phyloP scores from a whole-genome alignment of 2,797 vertebrate species.

The Xiphophorus birchmanni region DNA sequence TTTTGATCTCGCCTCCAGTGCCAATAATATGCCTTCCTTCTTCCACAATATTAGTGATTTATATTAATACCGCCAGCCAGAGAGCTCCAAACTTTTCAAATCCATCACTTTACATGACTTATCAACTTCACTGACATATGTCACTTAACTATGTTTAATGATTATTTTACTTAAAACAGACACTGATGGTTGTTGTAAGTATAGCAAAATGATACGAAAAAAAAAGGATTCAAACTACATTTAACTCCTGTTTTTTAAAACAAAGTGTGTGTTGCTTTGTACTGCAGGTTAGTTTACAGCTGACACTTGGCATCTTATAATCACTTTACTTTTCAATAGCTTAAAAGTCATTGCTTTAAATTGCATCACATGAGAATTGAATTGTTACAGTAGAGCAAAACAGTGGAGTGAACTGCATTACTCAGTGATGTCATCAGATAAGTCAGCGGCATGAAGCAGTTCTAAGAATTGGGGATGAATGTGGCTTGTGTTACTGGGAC shows the following conservation, averaged over 20 bases:
- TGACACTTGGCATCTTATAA: slow-evolving; percentile 59
- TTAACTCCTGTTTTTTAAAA: slow-evolving; percentile 25
- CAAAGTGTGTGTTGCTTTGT: slow-evolving; percentile 39
- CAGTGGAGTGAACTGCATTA: slow-evolving; percentile 71
- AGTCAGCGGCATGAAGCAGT: slow-evolving; percentile 55
- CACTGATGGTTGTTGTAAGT: not conserved
- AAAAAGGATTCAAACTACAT: slow-evolving; percentile 9
- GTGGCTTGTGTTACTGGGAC: slow-evolving; percentile 70
- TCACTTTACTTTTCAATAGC: slow-evolving; percentile 69
- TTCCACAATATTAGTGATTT: slow-evolving; percentile 8
- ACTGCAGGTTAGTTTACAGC: slow-evolving; percentile 38
- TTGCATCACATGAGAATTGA: slow-evolving; percentile 82
- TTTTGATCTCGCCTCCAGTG: slow-evolving; percentile 35
- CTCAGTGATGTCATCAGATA: slow-evolving; percentile 83
- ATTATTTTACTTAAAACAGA: not conserved
- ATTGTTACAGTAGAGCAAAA: slow-evolving; percentile 70
- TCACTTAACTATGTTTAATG: not conserved
- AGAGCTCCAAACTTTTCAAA: slow-evolving; percentile 5
- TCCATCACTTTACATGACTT: not conserved
- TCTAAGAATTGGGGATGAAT: slow-evolving; percentile 62
- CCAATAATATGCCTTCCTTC: not conserved
- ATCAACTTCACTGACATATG: not conserved
- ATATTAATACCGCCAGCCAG: not conserved
- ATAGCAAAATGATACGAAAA: not conserved
- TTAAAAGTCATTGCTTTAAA: slow-evolving; percentile 70